A percentile compares a stretch with the other conserved stretches of the same genome.
These are phyloP conservation scores for Melieria picta DNA, from an alignment of 2,888 invertebrate genomes.

Conservation along the genomic window DNA sequence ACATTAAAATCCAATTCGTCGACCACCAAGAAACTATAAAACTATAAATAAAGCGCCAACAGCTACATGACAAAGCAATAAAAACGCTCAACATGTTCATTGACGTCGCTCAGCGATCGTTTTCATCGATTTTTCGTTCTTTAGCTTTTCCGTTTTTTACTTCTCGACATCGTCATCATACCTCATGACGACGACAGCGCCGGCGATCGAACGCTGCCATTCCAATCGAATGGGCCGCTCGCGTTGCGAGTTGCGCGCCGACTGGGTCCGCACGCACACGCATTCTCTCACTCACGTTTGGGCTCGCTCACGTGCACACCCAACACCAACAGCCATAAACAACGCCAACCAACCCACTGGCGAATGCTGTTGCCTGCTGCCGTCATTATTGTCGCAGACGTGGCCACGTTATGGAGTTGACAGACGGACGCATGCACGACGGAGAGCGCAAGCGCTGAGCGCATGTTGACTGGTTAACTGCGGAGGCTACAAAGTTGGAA, in stretches of 20 bases:
- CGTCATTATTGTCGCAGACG: too few relatives aligned
- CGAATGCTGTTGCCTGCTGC: too few relatives aligned
- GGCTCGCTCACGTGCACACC: slow-evolving; percentile 7
- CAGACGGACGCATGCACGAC: neutral
- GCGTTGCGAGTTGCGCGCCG: neutral
- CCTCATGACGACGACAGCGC: neutral
- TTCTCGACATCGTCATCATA: neutral
- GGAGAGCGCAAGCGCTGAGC: neutral
- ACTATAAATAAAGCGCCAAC: neutral
- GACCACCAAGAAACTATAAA: neutral
- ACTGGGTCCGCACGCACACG: neutral
- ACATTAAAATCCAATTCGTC: neutral
- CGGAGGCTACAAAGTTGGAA: slow-evolving; percentile 44
- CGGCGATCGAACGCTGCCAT: neutral
- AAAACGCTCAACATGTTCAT: neutral
- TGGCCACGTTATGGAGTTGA: too few relatives aligned
- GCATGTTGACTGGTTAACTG: slow-evolving; percentile 12
- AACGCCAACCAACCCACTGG: too few relatives aligned
- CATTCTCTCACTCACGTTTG: slow-evolving; percentile 6
- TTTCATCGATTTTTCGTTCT: too few relatives aligned
- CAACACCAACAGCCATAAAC: neutral
- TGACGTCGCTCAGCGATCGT: neutral
- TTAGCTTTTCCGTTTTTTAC: too few relatives aligned
- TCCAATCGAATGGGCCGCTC: too few relatives aligned
- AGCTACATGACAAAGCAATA: neutral